These are phyloP conservation scores for Hyperoplus immaculatus DNA, from an alignment of 2,797 vertebrate genomes.

Conservation along the genomic window DNA sequence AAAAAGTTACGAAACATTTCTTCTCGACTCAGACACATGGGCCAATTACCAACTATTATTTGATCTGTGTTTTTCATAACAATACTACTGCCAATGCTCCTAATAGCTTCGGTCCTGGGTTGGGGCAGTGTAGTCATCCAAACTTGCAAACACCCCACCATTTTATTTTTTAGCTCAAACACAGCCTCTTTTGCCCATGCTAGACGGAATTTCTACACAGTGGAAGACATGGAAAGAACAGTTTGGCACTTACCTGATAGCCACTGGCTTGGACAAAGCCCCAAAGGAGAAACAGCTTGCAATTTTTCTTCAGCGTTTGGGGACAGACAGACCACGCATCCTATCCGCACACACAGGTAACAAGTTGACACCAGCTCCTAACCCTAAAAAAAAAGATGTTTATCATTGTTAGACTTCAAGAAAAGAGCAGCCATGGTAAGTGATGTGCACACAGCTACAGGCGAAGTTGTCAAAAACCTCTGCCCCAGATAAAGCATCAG, in stretches of 20 bases:
- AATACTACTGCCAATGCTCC: conserved; percentile 24
- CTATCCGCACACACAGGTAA: conserved; percentile 78
- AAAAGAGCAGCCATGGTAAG: background rate
- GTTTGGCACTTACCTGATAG: conserved; percentile 80
- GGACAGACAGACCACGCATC: conserved; percentile 77
- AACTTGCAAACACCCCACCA: conserved; percentile 33
- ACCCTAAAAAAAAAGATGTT: conserved; percentile 18
- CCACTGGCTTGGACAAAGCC: conserved; percentile 81
- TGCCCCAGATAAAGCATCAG: background rate
- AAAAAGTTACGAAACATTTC: too few species aligned
- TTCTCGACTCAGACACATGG: background rate
- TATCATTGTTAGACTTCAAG: background rate
- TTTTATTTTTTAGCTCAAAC: conserved; percentile 69
- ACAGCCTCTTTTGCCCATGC: conserved; percentile 74
- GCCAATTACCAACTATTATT: background rate
- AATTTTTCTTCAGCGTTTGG: conserved; percentile 80
- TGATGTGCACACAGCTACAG: background rate
- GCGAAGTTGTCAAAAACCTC: background rate
- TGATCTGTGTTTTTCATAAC: conserved; percentile 30
- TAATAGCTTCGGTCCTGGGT: conserved; percentile 17
- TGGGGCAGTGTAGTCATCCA: conserved; percentile 22
- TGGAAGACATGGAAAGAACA: conserved; percentile 82
- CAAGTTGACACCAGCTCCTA: conserved; percentile 37
- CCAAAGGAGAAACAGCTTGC: conserved; percentile 83
- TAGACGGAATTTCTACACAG: conserved; percentile 73